Conservation (phyloP, 2,113 vertebrate genomes). For the Sander lucioperca region DNA sequence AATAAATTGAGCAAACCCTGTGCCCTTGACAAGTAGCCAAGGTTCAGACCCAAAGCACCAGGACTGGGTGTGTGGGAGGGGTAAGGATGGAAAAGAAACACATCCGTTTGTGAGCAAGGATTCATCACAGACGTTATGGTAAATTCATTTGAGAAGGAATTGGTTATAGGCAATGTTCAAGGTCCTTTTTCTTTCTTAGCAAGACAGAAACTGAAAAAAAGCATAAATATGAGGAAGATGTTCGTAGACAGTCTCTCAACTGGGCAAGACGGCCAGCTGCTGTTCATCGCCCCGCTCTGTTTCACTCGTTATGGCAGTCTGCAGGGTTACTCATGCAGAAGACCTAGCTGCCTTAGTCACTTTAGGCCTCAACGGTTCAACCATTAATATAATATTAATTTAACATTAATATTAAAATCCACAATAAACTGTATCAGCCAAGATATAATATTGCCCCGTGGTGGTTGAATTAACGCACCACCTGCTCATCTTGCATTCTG, state of each 20-base stretch:
- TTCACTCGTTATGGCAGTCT: conserved; percentile 46
- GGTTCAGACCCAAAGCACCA: conserved; percentile 51
- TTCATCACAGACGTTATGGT: conserved; percentile 14
- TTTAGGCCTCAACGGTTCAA: conserved; percentile 34
- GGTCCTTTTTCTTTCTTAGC: conserved; percentile 23
- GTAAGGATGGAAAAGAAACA: conserved; percentile 13
- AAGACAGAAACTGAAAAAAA: not conserved
- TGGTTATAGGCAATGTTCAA: conserved; percentile 21
- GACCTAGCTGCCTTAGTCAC: conserved; percentile 29
- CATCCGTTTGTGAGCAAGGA: conserved; percentile 28
- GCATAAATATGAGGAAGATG: conserved; percentile 42
- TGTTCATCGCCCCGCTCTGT: conserved; percentile 35
- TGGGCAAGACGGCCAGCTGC: conserved; percentile 27
- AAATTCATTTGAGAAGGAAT: conserved; percentile 9
- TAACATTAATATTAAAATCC: conserved; percentile 57
- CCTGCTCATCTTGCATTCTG: conserved; percentile 7
- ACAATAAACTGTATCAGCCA: conserved; percentile 37
- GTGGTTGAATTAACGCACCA: conserved; percentile 28
- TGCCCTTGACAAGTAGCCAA: conserved; percentile 48
- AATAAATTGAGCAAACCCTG: conserved; percentile 45
- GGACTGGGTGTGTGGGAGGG: conserved; percentile 32
- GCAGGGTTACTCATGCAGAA: conserved; percentile 55
- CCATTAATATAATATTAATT: conserved; percentile 60
- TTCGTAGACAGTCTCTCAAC: conserved; percentile 27
- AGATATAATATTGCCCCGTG: conserved; percentile 22